Evolutionary conservation across 2,888 invertebrate species (phyloP), one percentile per base, ranked within the genome.

Genomic region (Slavum lentiscoides): DNA sequence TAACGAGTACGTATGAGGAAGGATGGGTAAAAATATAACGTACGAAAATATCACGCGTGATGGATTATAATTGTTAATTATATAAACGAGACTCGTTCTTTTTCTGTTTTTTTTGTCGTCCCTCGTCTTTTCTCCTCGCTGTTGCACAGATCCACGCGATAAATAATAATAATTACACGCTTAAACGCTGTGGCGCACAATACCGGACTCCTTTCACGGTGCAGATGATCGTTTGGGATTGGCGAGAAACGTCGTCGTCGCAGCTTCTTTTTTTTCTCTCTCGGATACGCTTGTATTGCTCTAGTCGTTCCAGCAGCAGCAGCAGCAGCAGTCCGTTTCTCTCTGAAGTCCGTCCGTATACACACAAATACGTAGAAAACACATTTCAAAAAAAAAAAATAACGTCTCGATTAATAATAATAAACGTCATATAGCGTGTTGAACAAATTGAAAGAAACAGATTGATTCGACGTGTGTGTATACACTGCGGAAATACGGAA

Each of bases 111-210:
- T 49, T 49, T 15, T 11, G 13, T 49, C 13, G 0, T 37, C n/a
- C 13, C 15, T 19, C 11, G 1, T 64, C 53, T 37, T 21, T 37
- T 21, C 9, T 13, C 30, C 4, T 53, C 1, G 11, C 43, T 7
- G 43, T 43, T 9, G 9, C 43, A 7, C n/a, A n/a, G n/a, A 64
- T 74, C 53, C 15, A 55, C 55, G 74, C 55, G 74, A 74, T 74
- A 74, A 74, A 74, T 74, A 74, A 74, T 74, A n/a, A n/a, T n/a
- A 74, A 74, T 66, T 64, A 74, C 66, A 66, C 55, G 64, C 74
- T 37, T 64, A 30, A 30, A 30, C 4, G 30, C 30, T 30, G 7
- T 6, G 43, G 43, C 11, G 43, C 43, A 43, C 9, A 11, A 11
- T 43, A 9, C 11, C 30, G 30, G 4, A 30, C 30, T 30, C 30